Base-by-base conservation (phyloP, 2,888 invertebrate genomes). In the Protophormia terraenovae region DNA sequence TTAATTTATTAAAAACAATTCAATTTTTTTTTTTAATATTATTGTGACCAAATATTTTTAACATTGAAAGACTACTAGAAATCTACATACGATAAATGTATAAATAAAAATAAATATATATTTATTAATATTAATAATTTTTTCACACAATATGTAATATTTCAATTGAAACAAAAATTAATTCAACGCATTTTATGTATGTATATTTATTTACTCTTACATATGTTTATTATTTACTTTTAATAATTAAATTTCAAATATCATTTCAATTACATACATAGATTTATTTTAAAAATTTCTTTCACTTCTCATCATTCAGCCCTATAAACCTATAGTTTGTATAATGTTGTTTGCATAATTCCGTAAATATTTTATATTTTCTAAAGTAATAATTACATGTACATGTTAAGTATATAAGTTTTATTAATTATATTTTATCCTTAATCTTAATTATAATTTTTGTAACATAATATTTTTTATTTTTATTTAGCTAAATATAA, bases 401-500 rank as follows among this genome's bases (percentile, higher is more conserved):
- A 80, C 41, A 73, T 66, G 58, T 72, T 66, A 66, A 80, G 72
- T 55, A 55, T 69, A 29, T 67, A 66, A 67, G n/a, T 53, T 32
- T 73, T 60, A 83, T 62, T 64, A 66, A 77, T 47, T 71, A 71
- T 55, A 45, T 53, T 55, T n/a, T 77, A 45, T 35, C 12, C 6
- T 67, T 32, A 69, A 58, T 22, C 35, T 35, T 76, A 76, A 71
- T 38, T 76, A 47, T 45, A 60, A 58, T 55, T 83, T 76, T 71
- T 81, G 81, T 76, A 83, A 53, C 62, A 83, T 71, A 83, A 27
- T 75, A 27, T 75, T 69, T 82, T 81, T 67, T 27, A 41, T 29
- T 77, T 58, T 69, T 53, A 69, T 38, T 72, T 50, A 69, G 60
- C 32, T 67, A 73, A 77, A 83, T 71, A 83, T 87, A 80, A 80